phyloP scores from a whole-genome alignment of 30 jellyfish, hydroid and myxozoan genomes.

The Pseudorhiza aurosa region DNA sequence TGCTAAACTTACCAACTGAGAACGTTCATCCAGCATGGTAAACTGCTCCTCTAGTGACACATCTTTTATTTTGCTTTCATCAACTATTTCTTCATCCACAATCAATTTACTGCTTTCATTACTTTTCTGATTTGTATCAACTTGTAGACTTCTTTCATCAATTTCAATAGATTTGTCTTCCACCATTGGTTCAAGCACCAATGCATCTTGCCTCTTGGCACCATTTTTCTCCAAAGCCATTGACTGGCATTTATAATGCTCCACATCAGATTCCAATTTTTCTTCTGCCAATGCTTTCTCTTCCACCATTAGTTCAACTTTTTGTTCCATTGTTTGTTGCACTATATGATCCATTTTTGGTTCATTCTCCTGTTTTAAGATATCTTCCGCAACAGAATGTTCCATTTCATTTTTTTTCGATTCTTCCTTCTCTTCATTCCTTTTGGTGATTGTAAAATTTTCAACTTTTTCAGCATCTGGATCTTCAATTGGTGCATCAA shows the following conservation, averaged over 20 bases:
- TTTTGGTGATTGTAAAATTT: not conserved
- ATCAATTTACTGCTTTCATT: not conserved
- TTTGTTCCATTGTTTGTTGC: too few relatives aligned
- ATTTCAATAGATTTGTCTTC: not conserved
- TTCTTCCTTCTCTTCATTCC: slow-evolving; percentile 19
- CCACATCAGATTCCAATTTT: not conserved
- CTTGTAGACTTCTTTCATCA: not conserved
- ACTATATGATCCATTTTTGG: not conserved
- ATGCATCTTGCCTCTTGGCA: not conserved
- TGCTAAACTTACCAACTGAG: not conserved
- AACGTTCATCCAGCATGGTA: not conserved
- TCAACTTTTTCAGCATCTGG: slow-evolving; percentile 46
- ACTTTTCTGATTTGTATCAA: not conserved
- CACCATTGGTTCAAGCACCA: slow-evolving; percentile 1
- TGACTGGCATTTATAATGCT: too few relatives aligned
- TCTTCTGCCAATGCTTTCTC: not conserved
- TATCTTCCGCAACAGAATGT: not conserved
- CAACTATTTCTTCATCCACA: not conserved
- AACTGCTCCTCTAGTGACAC: not conserved
- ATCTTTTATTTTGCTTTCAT: not conserved
- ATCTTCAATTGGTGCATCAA: slow-evolving; percentile 59
- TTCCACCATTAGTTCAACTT: not conserved
- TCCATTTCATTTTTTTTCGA: not conserved
- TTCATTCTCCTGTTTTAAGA: not conserved
- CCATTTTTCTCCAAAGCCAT: not conserved